Percentiles rank a stretch among this genome's conserved stretches.
Evolutionary conservation across 2,888 invertebrate species (phyloP).

Genomic region (Mesopsocus fuscifrons): DNA sequence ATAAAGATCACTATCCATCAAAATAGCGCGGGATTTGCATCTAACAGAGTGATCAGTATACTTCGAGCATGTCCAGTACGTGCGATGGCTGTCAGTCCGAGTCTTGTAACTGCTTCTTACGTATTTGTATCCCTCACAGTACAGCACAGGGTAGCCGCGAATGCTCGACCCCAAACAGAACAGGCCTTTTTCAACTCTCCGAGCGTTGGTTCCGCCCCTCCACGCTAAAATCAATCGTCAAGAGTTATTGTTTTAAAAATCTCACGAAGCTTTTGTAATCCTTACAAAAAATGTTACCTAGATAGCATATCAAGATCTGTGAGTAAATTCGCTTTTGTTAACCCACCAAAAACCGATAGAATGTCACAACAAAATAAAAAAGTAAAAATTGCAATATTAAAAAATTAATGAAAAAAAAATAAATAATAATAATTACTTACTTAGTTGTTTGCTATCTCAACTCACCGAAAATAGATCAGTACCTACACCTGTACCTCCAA

Average conservation of each 20-base stretch:
- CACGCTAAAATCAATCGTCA: neutral
- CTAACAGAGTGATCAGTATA: too few relatives aligned
- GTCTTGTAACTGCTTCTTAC: neutral
- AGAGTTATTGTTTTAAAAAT: neutral
- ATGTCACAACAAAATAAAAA: too few relatives aligned
- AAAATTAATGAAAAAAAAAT: too few relatives aligned
- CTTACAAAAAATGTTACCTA: too few relatives aligned
- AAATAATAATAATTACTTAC: too few relatives aligned
- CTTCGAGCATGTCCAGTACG: conserved; percentile 6
- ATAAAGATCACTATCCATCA: neutral
- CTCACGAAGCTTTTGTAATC: neutral
- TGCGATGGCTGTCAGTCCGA: neutral
- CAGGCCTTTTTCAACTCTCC: neutral
- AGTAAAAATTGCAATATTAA: too few relatives aligned
- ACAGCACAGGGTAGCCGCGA: neutral
- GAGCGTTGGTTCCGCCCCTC: neutral
- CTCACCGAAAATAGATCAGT: too few relatives aligned
- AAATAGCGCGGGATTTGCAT: neutral
- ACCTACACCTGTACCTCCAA: too few relatives aligned
- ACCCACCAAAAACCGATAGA: too few relatives aligned
- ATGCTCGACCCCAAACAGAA: neutral
- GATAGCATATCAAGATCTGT: too few relatives aligned
- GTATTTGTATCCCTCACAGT: conserved; percentile 1
- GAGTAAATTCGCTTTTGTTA: too few relatives aligned
- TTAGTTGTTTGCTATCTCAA: too few relatives aligned